These are phyloP conservation scores for Argyrosomus regius DNA, from an alignment of 2,797 vertebrate genomes.

Conservation along the genomic window DNA sequence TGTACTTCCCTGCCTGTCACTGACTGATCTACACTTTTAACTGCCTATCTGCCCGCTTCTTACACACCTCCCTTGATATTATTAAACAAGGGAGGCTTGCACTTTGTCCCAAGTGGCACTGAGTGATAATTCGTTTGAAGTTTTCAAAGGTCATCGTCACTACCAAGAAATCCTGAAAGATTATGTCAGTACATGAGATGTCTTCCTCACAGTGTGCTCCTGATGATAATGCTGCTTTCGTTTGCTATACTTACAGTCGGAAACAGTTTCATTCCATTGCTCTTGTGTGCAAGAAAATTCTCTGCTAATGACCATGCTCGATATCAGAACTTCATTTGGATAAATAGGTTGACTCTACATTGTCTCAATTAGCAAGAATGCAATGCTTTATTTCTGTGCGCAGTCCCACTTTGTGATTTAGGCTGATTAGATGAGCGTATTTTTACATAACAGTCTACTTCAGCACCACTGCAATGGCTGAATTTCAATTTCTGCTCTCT, in stretches of 20 bases:
- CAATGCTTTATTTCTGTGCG: slow-evolving; percentile 15
- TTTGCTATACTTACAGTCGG: no score
- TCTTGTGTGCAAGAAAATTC: slow-evolving; percentile 20
- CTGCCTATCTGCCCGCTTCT: neutral
- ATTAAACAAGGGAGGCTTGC: neutral
- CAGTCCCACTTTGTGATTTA: slow-evolving; percentile 25
- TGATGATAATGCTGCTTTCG: no score
- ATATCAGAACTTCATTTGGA: slow-evolving; percentile 32
- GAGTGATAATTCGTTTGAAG: slow-evolving; percentile 16
- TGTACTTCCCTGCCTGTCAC: neutral
- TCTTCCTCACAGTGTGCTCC: neutral
- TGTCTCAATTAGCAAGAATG: slow-evolving; percentile 29
- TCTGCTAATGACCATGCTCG: neutral
- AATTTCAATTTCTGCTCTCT: slow-evolving; percentile 21
- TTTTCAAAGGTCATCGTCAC: slow-evolving; percentile 27
- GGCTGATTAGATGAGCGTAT: slow-evolving; percentile 32
- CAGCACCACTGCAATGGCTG: neutral
- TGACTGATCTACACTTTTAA: neutral
- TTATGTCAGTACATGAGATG: slow-evolving; percentile 6
- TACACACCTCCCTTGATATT: neutral
- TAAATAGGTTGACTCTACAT: slow-evolving; percentile 41
- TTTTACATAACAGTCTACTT: slow-evolving; percentile 14
- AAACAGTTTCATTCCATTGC: neutral
- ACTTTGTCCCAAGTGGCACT: neutral
- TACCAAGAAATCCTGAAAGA: slow-evolving; percentile 7